Evolutionary conservation across 2,113 vertebrate genomes (phyloP).

Genomic region (Columbina picui): DNA sequence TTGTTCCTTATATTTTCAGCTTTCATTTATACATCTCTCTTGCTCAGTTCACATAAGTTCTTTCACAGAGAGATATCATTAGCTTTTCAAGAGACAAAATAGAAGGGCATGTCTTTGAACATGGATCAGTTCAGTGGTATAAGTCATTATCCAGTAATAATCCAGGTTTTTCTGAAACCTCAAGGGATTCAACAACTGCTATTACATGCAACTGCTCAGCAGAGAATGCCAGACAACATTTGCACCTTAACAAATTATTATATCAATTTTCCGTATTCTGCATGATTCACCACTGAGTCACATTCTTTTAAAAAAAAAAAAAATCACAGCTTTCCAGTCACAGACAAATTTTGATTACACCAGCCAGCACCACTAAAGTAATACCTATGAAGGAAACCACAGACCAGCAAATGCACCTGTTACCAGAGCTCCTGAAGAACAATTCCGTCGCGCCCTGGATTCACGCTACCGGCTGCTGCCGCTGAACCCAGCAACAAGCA

Average conservation of each 20-base stretch:
- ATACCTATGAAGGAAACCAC: background rate
- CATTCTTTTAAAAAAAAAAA: background rate
- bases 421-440: background rate
- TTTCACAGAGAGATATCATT: background rate
- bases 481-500: background rate
- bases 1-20: background rate
- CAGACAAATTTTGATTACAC: background rate
- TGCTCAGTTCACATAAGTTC: background rate
- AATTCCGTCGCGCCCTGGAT: fast-evolving
- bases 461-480: background rate
- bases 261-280: background rate
- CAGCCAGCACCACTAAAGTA: background rate
- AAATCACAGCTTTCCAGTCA: background rate
- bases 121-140: background rate
- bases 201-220: background rate
- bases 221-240: background rate
- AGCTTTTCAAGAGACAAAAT: background rate
- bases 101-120: constrained; percentile 14
- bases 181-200: background rate
- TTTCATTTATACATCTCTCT: background rate
- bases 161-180: background rate
- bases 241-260: background rate
- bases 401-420: background rate
- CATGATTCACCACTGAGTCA: background rate
- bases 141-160: background rate